These are phyloP conservation scores for Pelodiscus sinensis DNA, from an alignment of 2,113 vertebrate species.

Conservation along the genomic window DNA sequence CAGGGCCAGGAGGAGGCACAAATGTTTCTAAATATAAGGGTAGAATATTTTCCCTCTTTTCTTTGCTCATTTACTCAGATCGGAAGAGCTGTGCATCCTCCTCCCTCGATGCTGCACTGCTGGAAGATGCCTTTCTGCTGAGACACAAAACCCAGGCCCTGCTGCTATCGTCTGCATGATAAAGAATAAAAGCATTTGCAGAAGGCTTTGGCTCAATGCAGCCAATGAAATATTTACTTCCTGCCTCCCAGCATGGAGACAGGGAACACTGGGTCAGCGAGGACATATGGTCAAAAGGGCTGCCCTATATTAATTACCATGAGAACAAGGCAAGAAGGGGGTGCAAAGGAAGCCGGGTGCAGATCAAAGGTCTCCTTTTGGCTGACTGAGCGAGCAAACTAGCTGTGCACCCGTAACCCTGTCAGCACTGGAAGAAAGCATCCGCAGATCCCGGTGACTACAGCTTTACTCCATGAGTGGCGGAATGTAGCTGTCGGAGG, in stretches of 20 bases:
- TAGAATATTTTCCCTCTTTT: conserved; percentile 17
- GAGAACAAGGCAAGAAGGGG: neutral
- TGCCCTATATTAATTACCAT: neutral
- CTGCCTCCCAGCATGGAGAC: conserved; percentile 5
- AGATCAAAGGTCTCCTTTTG: neutral
- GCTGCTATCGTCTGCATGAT: neutral
- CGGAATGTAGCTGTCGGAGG: rapidly evolving
- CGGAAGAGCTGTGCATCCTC: conserved; percentile 41
- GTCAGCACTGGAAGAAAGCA: neutral
- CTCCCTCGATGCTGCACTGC: neutral
- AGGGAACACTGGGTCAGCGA: conserved; percentile 18
- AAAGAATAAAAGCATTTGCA: conserved; percentile 35
- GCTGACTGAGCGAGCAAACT: neutral
- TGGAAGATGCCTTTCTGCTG: conserved; percentile 36
- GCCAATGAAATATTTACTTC: conserved; percentile 47
- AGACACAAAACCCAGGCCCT: conserved; percentile 11
- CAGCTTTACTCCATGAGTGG: neutral
- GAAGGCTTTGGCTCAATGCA: conserved; percentile 13
- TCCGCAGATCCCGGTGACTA: neutral
- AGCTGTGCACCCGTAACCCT: conserved; percentile 17
- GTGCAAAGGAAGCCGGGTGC: conserved; percentile 6
- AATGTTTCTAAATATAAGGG: conserved; percentile 57
- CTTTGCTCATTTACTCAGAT: conserved; percentile 45
- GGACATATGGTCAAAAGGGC: neutral
- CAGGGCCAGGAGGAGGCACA: conserved; percentile 28